Base-by-base conservation (phyloP, 2,797 vertebrate genomes). In the Heterohyrax brucei region DNA sequence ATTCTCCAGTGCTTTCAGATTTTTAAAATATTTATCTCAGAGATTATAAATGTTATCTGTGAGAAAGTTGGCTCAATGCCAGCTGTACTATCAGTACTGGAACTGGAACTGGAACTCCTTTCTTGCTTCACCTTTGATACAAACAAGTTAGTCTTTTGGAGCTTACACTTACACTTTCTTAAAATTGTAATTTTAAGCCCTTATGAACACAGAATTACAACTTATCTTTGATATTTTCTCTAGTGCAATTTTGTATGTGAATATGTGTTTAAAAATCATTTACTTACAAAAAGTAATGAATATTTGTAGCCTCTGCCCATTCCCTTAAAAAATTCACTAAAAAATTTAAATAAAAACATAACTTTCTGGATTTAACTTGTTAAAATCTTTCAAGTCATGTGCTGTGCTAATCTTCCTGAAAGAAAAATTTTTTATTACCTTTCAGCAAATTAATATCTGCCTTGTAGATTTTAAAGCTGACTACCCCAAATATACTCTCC, bases 241-340 rank as follows among this genome's bases (percentile, higher is more conserved):
- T 80, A 85, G 44, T 84, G 5, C 62, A 26, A 81, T 91, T 96
- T 89, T 90, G 62, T 39, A 90, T 28, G 19, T 18, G 22, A 50
- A 68, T 44, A 66, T 13, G 62, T 3, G 46, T 95, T 89, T 56
- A n/a, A 61, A 90, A 44, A 66, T 76, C 7, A 72, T 86, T 82
- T 62, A 50, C 68, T 81, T 91, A 91, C n/a, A 33, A 85, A 84
- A 83, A 64, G 21, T 46, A 73, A 24, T 87, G 59, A 86, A 75
- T 26, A 68, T 93, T 66, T 87, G 46, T 70, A 91, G 53, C 26
- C 56, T 91, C 14, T 59, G 30, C n/a, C 82, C 44, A 33, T 24
- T 88, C 79, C 24, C 73, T 70, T 88, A 81, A 92, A 56, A 22
- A 33, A 88, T 70, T 88, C n/a, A 73, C 44, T 56, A 88, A 92